A percentile compares a stretch with the other conserved stretches of the same genome.
These are phyloP conservation scores for Phaethornis superciliosus DNA, from an alignment of 2,113 vertebrate genomes.

Conservation along the genomic window DNA sequence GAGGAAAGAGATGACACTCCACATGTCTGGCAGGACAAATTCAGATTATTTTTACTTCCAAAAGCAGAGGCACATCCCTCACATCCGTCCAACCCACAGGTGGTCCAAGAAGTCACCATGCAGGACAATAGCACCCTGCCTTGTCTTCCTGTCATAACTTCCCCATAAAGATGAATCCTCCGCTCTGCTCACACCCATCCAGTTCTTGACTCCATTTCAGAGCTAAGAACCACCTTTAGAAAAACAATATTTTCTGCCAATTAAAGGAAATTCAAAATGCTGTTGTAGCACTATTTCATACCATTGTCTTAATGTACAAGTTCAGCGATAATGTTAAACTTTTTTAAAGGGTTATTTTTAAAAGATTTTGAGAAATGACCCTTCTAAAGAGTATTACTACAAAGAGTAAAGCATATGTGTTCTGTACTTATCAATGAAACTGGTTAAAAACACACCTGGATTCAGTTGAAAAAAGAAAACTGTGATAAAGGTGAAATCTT, in stretches of 20 bases:
- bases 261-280: background rate
- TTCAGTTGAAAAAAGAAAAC: background rate
- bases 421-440: background rate
- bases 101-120: background rate
- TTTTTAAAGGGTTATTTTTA: background rate
- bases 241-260: background rate
- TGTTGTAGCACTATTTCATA: background rate
- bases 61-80: background rate
- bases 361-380: background rate
- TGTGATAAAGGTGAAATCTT: background rate
- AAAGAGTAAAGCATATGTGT: background rate
- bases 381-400: background rate
- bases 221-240: background rate
- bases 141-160: background rate
- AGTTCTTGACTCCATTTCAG: background rate
- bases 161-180: background rate
- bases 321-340: background rate
- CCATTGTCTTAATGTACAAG: background rate
- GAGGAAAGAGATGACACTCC: background rate
- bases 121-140: background rate
- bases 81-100: background rate
- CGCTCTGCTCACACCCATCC: background rate
- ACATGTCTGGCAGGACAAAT: background rate
- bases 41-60: background rate
- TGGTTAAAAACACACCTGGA: background rate